Evolutionary conservation across 2,113 vertebrate genomes (phyloP).

Genomic region (Mustelus asterias): DNA sequence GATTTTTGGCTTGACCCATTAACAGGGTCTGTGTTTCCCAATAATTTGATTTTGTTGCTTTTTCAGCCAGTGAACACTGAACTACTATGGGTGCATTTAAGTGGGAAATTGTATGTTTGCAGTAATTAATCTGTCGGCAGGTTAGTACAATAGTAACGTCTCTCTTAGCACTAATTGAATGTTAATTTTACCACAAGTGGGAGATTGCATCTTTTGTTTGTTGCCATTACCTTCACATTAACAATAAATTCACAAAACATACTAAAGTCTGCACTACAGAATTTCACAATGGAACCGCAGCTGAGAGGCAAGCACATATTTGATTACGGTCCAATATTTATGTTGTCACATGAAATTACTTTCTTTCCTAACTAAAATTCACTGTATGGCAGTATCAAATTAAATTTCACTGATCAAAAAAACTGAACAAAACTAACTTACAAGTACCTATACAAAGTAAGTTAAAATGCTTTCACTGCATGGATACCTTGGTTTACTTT

Average conservation of each 20-base stretch:
- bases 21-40: neutral
- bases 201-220: neutral
- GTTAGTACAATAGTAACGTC: neutral
- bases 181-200: neutral
- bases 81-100: neutral
- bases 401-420: neutral
- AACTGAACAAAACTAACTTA: neutral
- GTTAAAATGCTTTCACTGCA: neutral
- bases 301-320: neutral
- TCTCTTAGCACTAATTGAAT: neutral
- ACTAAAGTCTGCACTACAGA: neutral
- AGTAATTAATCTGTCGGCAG: neutral
- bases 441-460: neutral
- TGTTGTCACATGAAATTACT: neutral
- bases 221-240: neutral
- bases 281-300: neutral
- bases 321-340: neutral
- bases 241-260: neutral
- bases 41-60: neutral
- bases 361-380: neutral
- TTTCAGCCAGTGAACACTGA: neutral
- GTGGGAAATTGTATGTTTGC: neutral
- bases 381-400: neutral
- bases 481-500: neutral
- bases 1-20: constrained; percentile 6